A percentile compares a stretch with the other conserved stretches of the same genome.
Conservation (phyloP, 1,140 invertebrate species). For the Bombus huntii region DNA sequence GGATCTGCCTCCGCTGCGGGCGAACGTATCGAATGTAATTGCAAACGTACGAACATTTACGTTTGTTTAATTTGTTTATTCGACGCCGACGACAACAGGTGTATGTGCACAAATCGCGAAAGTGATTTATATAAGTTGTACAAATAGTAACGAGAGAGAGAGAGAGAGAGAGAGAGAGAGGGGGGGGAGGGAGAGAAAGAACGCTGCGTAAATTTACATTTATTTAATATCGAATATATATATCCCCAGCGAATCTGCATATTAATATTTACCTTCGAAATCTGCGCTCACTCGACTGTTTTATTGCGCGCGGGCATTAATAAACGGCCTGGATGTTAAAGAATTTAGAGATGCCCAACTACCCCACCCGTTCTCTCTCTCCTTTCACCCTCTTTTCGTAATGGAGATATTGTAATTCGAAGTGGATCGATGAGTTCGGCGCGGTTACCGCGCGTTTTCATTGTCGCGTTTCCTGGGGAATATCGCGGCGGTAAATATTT, state of each 20-base stretch:
- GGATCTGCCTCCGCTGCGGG: neutral
- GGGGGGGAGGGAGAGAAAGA: neutral
- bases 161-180: too few relatives aligned
- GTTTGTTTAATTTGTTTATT: slow-evolving; percentile 47
- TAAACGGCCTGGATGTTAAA: slow-evolving; percentile 22
- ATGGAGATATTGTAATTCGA: slow-evolving; percentile 45
- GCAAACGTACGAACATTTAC: slow-evolving; percentile 38
- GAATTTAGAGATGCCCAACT: slow-evolving; percentile 26
- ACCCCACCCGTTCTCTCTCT: neutral
- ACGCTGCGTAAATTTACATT: slow-evolving; percentile 46
- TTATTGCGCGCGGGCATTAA: slow-evolving; percentile 34
- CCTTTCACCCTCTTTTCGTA: slow-evolving; percentile 3
- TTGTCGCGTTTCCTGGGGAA: slow-evolving; percentile 16
- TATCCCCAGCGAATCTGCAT: slow-evolving; percentile 24
- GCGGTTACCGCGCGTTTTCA: slow-evolving; percentile 5
- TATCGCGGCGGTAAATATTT: slow-evolving; percentile 25
- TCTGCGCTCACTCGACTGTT: slow-evolving; percentile 24
- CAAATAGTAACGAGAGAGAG: neutral
- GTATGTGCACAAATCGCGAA: slow-evolving; percentile 28
- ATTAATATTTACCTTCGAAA: slow-evolving; percentile 48
- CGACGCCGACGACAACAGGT: slow-evolving; percentile 44
- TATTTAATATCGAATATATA: slow-evolving; percentile 49
- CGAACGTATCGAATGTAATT: slow-evolving; percentile 26
- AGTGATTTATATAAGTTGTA: slow-evolving; percentile 35
- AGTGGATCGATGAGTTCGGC: slow-evolving; percentile 2